Evolutionary conservation across 2,113 vertebrate species (phyloP), one percentile per base, ranked within the genome.

Genomic region (Pygathrix nemaeus): DNA sequence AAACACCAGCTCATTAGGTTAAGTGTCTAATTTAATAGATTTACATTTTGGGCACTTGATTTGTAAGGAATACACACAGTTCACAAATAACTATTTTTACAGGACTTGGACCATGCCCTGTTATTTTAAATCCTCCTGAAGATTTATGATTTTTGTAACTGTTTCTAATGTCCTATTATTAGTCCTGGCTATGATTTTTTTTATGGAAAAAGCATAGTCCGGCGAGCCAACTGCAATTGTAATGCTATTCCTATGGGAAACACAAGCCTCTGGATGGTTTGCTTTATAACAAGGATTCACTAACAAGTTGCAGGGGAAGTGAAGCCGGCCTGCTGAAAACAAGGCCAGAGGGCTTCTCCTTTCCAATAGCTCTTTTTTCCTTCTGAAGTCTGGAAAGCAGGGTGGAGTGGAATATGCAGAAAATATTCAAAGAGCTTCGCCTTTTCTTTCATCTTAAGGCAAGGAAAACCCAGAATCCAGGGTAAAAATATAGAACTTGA

Each of bases 231-330:
- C 13, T 55, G 55, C 55, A 4, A 2, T 21, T 5, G 21, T 1
- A 8, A 21, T 11, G 18, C 11, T 9, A 30, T 38, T 68, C 70
- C 12, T 2, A 0, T 0, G 38, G 87, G 64, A 59, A 59, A 8
- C 2, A 25, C 3, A 0, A 10, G 8, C 12, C 1, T 35, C 43
- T 2, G 5, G 4, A 43, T 2, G 40, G 32, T n/a, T 27, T 25
- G 88, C 84, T 40, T 18, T 17, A 1, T 9, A 43, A 9, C 0
- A 4, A 52, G 81, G n/a, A 3, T 57, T 80, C 55, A 30, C 50
- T 32, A 16, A 43, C 45, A 10, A 7, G n/a, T 5, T 5, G 43
- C 5, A 35, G 66, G 79, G 48, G 23, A 38, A 21, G 27, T 1
- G 4, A 88, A 30, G 32, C 6, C 4, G 11, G 57, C 68, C 23